Conservation (phyloP, 2,888 invertebrate genomes). For the Polymixis lichenea region DNA sequence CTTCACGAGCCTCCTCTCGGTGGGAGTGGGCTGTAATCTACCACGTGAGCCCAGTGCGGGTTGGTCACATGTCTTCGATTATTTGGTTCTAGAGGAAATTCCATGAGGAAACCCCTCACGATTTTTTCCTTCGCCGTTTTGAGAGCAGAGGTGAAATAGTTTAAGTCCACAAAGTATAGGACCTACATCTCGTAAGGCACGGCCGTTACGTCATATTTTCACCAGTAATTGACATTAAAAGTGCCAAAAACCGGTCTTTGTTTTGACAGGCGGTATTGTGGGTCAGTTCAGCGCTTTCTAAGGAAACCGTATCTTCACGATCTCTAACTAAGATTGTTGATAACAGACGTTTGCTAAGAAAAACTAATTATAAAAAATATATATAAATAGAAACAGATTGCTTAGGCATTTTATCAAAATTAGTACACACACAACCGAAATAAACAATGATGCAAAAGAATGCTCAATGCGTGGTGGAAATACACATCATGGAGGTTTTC, state of each 20-base stretch:
- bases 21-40: too few species aligned
- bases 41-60: too few species aligned
- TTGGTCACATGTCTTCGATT: too few species aligned
- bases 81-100: too few species aligned
- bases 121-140: too few species aligned
- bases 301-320: background rate
- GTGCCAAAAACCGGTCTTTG: background rate
- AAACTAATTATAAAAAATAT: background rate
- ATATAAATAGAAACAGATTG: background rate
- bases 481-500: background rate
- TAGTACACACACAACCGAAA: background rate
- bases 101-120: too few species aligned
- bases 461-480: background rate
- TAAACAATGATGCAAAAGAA: slow-evolving; percentile 10
- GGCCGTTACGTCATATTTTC: background rate
- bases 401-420: slow-evolving; percentile 11
- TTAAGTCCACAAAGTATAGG: too few species aligned
- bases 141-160: too few species aligned
- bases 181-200: too few species aligned
- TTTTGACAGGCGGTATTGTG: too few species aligned
- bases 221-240: background rate
- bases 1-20: too few species aligned
- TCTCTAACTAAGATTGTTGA: background rate
- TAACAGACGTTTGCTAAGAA: background rate
- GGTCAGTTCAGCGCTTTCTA: background rate